A percentile compares a stretch with the other conserved stretches of the same genome.
These are phyloP conservation scores for Nematostella vectensis DNA, from an alignment of 92 coral and sea anemone genomes.

Conservation along the genomic window DNA sequence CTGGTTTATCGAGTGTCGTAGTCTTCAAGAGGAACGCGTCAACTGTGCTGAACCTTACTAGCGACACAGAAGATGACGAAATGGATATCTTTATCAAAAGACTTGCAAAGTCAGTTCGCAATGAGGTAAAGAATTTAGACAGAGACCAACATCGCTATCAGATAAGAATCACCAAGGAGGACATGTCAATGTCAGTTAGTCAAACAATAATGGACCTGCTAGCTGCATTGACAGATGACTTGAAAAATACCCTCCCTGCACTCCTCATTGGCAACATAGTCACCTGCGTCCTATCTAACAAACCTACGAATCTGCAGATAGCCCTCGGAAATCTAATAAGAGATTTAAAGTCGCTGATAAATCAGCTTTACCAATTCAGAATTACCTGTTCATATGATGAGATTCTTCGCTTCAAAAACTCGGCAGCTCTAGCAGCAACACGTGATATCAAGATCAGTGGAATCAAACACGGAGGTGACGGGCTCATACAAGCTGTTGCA, in stretches of 20 bases:
- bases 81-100: slow-evolving; percentile 17
- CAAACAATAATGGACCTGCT: slow-evolving; percentile 39
- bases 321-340: slow-evolving; percentile 37
- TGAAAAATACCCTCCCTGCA: slow-evolving; percentile 45
- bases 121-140: slow-evolving; percentile 28
- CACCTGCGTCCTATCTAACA: slow-evolving; percentile 33
- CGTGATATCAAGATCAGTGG: slow-evolving; percentile 30
- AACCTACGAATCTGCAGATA: slow-evolving; percentile 42
- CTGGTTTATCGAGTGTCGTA: slow-evolving; percentile 40
- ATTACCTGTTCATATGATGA: slow-evolving; percentile 64
- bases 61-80: slow-evolving; percentile 32
- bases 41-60: slow-evolving; percentile 22
- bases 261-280: slow-evolving; percentile 41
- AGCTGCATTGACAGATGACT: slow-evolving; percentile 23
- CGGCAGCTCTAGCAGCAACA: slow-evolving; percentile 52
- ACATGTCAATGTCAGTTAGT: slow-evolving; percentile 23
- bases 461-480: slow-evolving; percentile 22
- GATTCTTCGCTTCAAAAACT: slow-evolving; percentile 40
- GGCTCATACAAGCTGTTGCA: slow-evolving; percentile 49
- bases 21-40: slow-evolving; percentile 28
- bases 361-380: slow-evolving; percentile 36
- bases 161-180: slow-evolving; percentile 41
- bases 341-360: slow-evolving; percentile 24
- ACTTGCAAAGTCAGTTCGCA: slow-evolving; percentile 20
- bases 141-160: slow-evolving; percentile 24